Percentiles rank a stretch among this genome's conserved stretches.
These are phyloP conservation scores for Oriolus oriolus DNA, from an alignment of 2,113 vertebrate genomes.

Conservation along the genomic window DNA sequence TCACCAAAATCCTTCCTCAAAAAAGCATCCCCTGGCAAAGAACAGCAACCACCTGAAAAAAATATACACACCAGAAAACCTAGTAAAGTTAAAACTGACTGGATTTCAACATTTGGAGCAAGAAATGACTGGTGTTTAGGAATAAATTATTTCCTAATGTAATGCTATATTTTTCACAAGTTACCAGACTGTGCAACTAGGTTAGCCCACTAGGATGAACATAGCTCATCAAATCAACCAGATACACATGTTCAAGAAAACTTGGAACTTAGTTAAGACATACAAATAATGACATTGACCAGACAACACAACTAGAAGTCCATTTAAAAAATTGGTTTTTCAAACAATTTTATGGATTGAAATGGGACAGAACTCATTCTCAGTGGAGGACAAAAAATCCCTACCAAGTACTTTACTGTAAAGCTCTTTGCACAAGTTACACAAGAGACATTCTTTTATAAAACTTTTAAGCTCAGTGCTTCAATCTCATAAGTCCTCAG, in stretches of 20 bases:
- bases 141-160: background rate
- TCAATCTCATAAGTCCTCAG: conserved; percentile 58
- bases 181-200: background rate
- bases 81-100: background rate
- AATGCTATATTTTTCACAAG: background rate
- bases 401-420: background rate
- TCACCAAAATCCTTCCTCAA: background rate
- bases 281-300: background rate
- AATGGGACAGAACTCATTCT: background rate
- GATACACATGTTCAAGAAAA: background rate
- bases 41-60: background rate
- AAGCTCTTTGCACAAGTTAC: conserved; percentile 7
- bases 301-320: background rate
- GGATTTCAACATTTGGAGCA: background rate
- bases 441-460: conserved; percentile 28
- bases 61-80: background rate
- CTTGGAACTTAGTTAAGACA: background rate
- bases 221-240: background rate
- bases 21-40: background rate
- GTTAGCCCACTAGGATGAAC: background rate
- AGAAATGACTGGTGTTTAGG: background rate
- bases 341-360: background rate
- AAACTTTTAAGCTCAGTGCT: conserved; percentile 27
- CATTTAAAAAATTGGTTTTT: background rate
- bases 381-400: background rate